Base-by-base conservation (phyloP, 2,113 vertebrate genomes). In the Larimichthys crocea region DNA sequence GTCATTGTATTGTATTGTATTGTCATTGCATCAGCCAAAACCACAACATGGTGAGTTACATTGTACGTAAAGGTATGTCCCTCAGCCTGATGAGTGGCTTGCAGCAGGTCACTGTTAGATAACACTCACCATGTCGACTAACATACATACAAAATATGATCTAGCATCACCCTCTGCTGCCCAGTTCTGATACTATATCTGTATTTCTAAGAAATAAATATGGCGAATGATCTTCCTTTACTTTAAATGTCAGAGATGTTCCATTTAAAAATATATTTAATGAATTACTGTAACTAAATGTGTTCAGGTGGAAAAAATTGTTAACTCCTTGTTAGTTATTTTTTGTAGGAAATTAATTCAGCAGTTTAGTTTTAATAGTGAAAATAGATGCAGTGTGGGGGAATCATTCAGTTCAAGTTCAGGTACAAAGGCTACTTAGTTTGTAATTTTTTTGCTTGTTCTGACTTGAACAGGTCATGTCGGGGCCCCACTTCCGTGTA, bases 401-500 rank as follows among this genome's bases (percentile, higher is more conserved):
- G 10, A 14, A 53, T 11, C 4, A 3, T 3, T 11, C 2, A 11
- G 9, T n/a, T 53, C 20, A n/a, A 53, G 52, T 22, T 55, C 52
- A 55, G 11, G 10, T 9, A 52, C 7, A 9, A 10, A 15, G 11
- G 20, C 24, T 11, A 20, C 42, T n/a, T 61, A 40, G 14, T 2
- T 67, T 62, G 7, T 65, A 16, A 74, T 68, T 2, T 10, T 35
- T 77, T 66, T 63, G 24, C 19, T 59, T 55, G 3, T 20, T 52
- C 22, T 62, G 19, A 29, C 26, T n/a, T 44, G 2, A 16, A 68
- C 82, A 99, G 98, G 98, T 87, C 98, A 99, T 0, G 98, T 99
- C 2, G 98, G 98, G 49, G 98, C 97, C 15, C 98, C 98, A 11
- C 88, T 99, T 79, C 98, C 98, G 17, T 99, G 98, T 90, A 99